Evolutionary conservation across 2,888 invertebrate genomes (phyloP), one percentile per base, ranked within the genome.

Genomic region (Gastracanthus pulcherrimus): DNA sequence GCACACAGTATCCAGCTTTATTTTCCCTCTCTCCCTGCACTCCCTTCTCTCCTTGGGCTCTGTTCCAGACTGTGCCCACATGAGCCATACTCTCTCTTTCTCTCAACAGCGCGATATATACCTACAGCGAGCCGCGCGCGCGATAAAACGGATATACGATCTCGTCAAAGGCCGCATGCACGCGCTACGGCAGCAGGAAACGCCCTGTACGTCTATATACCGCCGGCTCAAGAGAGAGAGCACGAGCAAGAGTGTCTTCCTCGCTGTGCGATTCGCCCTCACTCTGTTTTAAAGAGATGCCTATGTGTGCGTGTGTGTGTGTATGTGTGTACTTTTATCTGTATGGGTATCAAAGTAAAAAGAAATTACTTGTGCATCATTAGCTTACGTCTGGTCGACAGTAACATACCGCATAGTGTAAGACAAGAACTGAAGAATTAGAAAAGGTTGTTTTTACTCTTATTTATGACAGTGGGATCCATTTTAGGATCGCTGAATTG

Each of bases 71-170:
- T 41, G 11, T 38, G 19, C 48, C 69, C 48, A 69, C 48, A 51
- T 34, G 48, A 31, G 13, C n/a, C n/a, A n/a, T 36, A 38, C 60
- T n/a, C n/a, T 31, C 23, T 19, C 36, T 36, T 31, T 55, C 23
- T 41, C 38, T 26, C 38, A 19, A 41, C 7, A 29, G 38, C 38
- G 36, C 55, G 29, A 29, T 66, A 7, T 26, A 51, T 62, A n/a
- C 45, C 45, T 5, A 31, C 45, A 16, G 34, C 77, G 76, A 74
- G 64, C 45, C 34, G 34, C 34, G 51, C 11, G 45, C 41, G 66
- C 82, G 78, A 82, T 82, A 79, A 82, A 82, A 76, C 79, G 78
- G 82, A 79, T 82, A 82, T 72, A 76, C 82, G 82, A 79, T 71
- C 79, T 76, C 79, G 75, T 79, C 82, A 77, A 74, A 69, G 67